Conservation (phyloP, 2,113 vertebrate species). For the Axis porcinus region DNA sequence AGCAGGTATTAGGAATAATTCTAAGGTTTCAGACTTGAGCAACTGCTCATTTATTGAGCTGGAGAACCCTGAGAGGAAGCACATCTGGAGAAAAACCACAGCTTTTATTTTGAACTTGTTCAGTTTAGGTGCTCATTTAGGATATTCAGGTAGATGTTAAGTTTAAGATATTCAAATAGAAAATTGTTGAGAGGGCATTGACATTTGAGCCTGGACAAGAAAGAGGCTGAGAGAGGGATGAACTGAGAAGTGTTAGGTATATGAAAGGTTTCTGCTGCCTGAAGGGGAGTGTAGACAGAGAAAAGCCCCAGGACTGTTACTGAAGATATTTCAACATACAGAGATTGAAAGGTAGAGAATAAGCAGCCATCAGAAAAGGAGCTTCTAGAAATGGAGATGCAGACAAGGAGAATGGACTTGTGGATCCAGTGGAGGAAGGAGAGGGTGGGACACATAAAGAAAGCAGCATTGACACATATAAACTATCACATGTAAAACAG, state of each 20-base stretch:
- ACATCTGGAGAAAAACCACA: background rate
- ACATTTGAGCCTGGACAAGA: background rate
- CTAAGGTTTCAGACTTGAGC: background rate
- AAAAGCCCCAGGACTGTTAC: background rate
- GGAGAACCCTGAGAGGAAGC: background rate
- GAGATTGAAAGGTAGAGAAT: background rate
- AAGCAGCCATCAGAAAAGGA: background rate
- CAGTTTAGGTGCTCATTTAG: background rate
- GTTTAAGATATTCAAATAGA: background rate
- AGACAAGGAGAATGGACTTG: background rate
- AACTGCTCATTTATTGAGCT: background rate
- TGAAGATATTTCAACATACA: background rate
- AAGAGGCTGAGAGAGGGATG: background rate
- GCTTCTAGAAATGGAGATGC: background rate
- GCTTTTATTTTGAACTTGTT: background rate
- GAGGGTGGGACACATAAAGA: background rate
- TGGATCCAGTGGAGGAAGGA: background rate
- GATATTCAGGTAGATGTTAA: background rate
- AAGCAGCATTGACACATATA: background rate
- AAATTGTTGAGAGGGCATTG: background rate
- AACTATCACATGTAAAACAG: background rate
- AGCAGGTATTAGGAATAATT: background rate
- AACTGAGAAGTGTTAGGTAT: background rate
- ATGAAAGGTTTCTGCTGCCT: background rate
- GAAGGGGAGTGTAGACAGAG: too few relatives aligned